Base-by-base conservation (phyloP, 2,797 vertebrate genomes). In the Bryconaethiops microstoma region DNA sequence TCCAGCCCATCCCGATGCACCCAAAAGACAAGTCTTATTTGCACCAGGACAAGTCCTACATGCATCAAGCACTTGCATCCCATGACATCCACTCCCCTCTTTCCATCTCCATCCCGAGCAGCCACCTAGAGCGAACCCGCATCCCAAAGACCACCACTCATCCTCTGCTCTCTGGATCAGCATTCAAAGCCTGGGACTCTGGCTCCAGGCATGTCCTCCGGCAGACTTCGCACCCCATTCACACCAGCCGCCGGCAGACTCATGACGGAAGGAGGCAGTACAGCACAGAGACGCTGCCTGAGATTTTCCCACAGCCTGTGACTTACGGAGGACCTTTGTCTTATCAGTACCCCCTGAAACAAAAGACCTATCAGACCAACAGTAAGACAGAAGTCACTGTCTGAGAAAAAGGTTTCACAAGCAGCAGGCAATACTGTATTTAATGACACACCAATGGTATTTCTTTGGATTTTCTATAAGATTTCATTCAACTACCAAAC, bases 301-400 rank as follows among this genome's bases (percentile, higher is more conserved):
- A 97, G 71, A 86, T 93, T 79, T 95, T 95, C 8, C 86, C 86
- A 65, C 92, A 94, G 1, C 88, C 94, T 2, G 55, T 57, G 0
- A 86, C 25, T 85, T 91, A 13, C 76, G 90, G 75, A 86, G 92
- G 84, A 45, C 88, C 88, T 0, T 69, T 87, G 16, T 88, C 94
- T 25, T 90, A 94, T 83, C 88, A 91, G 82, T 91, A 90, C 73
- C 87, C 91, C 74, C 65, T 90, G 25, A 93, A 93, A 71, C 94
- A 95, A 19, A 95, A 95, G 83, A 95, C 94, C 88, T 95, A 95
- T 84, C 90, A 95, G 89, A 97, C 96, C 85, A 96, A 97, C 92
- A 99, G 97, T 89, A 96, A 97, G 84, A 96, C 96, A 0, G 98
- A 99, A 87, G 97, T 99, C 85, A 99, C 96, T 0, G 96, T 98